phyloP scores from a whole-genome alignment of 2,888 invertebrate genomes.

The Chymomyza amoena region DNA sequence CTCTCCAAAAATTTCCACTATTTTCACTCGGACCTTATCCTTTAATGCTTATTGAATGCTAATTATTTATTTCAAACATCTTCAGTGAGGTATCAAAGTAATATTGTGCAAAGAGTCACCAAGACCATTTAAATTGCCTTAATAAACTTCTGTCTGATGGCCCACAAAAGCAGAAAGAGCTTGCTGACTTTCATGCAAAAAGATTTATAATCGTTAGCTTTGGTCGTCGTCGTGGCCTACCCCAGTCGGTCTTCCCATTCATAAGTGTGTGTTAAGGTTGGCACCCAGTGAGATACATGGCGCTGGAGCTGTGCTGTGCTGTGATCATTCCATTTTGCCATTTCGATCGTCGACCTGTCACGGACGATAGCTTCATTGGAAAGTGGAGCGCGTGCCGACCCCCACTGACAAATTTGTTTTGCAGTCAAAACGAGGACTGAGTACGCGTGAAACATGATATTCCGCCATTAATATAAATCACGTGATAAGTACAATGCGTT shows the following conservation, averaged over 20 bases:
- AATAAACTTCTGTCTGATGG: background rate
- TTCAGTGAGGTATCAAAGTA: too few species aligned
- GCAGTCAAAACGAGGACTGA: slow-evolving; percentile 63
- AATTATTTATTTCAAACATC: too few species aligned
- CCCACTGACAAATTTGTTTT: slow-evolving; percentile 78
- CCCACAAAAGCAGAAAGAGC: background rate
- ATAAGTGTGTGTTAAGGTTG: background rate
- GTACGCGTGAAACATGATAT: slow-evolving; percentile 76
- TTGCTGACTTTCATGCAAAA: slow-evolving; percentile 20
- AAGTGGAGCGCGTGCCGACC: slow-evolving; percentile 78
- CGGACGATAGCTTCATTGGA: slow-evolving; percentile 55
- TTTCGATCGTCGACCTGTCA: slow-evolving; percentile 49
- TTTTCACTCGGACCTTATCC: too few species aligned
- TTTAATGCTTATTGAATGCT: too few species aligned
- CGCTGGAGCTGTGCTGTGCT: slow-evolving; percentile 31
- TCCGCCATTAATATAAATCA: slow-evolving; percentile 76
- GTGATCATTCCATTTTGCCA: slow-evolving; percentile 20
- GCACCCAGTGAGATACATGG: slow-evolving; percentile 14
- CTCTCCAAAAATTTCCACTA: too few species aligned
- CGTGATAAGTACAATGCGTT: slow-evolving; percentile 58
- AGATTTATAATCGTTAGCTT: slow-evolving; percentile 36
- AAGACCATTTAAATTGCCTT: background rate
- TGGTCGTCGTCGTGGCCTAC: slow-evolving; percentile 20
- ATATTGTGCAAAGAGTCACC: background rate
- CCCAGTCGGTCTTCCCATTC: slow-evolving; percentile 21